A percentile compares a stretch with the other conserved stretches of the same genome.
These are phyloP conservation scores for Oryctolagus cuniculus DNA, from an alignment of 2,113 vertebrate species.

Conservation along the genomic window DNA sequence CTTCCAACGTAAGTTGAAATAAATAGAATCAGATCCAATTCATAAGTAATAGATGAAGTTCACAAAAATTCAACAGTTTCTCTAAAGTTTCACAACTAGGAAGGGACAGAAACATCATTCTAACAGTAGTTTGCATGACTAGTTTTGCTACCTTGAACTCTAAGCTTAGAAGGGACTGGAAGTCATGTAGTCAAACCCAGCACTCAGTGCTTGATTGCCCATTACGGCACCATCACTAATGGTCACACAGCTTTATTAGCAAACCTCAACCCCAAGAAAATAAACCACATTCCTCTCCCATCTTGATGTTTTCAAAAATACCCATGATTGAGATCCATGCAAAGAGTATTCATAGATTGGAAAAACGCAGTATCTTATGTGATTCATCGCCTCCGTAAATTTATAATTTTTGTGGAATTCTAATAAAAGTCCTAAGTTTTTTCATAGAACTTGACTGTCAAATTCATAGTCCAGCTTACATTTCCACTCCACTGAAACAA, in stretches of 20 bases:
- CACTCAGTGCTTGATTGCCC: background rate
- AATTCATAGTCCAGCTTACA: background rate
- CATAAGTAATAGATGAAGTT: background rate
- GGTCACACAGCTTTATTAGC: background rate
- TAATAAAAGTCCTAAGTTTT: background rate
- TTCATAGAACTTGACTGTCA: background rate
- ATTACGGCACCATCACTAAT: background rate
- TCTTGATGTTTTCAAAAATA: background rate
- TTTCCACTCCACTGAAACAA: background rate
- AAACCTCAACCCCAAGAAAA: background rate
- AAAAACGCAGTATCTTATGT: background rate
- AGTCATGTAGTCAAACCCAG: background rate
- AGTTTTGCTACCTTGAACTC: background rate
- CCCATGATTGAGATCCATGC: background rate
- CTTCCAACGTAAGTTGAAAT: background rate
- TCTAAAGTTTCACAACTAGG: background rate
- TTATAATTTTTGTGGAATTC: conserved; percentile 3
- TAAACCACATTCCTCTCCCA: background rate
- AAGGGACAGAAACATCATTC: background rate
- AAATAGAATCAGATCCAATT: background rate
- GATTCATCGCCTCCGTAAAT: background rate
- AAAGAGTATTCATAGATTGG: background rate
- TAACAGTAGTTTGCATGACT: background rate
- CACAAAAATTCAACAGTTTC: background rate
- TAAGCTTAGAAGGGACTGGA: background rate